Evolutionary conservation across 1,140 invertebrate species (phyloP).

Genomic region (Drosophila baimaii): DNA sequence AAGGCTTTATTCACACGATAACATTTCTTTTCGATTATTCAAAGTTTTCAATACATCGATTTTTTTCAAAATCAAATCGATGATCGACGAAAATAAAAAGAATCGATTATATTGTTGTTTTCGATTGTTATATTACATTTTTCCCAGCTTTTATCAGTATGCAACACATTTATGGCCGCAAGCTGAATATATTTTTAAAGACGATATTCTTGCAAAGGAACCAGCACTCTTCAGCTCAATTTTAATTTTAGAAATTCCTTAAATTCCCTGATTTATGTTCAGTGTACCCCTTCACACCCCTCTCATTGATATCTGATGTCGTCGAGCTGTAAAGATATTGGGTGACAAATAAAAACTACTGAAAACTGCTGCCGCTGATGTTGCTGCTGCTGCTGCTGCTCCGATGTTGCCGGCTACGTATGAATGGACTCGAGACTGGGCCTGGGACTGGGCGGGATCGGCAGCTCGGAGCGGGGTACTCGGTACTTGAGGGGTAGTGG

Average conservation of each 20-base stretch:
- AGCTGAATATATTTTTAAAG: not conserved
- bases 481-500: conserved; percentile 58
- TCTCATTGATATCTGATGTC: conserved; percentile 70
- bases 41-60: too few species aligned
- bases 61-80: too few species aligned
- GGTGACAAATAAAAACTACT: conserved; percentile 84
- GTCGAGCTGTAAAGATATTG: conserved; percentile 82
- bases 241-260: too few species aligned
- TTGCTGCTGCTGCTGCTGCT: conserved; percentile 31
- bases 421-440: conserved; percentile 65
- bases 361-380: conserved; percentile 76
- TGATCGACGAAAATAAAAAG: too few species aligned
- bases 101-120: too few species aligned
- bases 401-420: conserved; percentile 57
- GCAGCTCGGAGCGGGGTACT: conserved; percentile 23
- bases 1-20: too few species aligned
- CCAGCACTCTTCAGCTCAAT: not conserved
- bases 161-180: too few species aligned
- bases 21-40: too few species aligned
- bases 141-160: too few species aligned
- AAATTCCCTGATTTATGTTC: not conserved
- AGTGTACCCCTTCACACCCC: conserved; percentile 14
- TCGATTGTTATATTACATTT: too few species aligned
- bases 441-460: conserved; percentile 35
- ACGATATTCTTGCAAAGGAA: not conserved